Evolutionary conservation across 92 coral and sea anemone species (phyloP), one percentile per base, ranked within the genome.

Genomic region (Epizoanthus ramosus): DNA sequence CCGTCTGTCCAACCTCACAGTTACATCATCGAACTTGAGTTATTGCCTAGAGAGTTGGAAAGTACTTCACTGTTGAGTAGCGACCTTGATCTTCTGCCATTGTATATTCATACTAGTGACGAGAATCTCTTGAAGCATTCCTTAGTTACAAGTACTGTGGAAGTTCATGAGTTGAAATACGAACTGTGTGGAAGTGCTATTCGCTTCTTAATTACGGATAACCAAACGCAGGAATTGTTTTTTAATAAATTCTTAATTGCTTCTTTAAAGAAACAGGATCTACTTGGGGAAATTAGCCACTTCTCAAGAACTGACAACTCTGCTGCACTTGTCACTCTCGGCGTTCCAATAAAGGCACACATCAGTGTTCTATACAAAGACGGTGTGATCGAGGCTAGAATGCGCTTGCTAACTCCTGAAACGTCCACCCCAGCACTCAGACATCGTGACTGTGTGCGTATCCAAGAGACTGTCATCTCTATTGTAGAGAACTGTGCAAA

Each of bases 21-120:
- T 41, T 41, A 41, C 3, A 8, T 41, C 45, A 8, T 41, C 45
- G 45, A 41, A 41, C 45, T 41, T 41, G 45, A 41, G 45, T 41
- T 41, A 8, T 41, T 41, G 4, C 45, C 45, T 8, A 41, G 6
- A 41, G 45, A 5, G 45, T 73, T 50, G 37, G 31, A 53, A 21
- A 24, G 22, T 53, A 53, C 24, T 54, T 63, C 63, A 43, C 52
- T 22, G 5, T 73, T 73, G 79, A 50, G 25, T 21, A 3, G 54
- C 13, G 79, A 73, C 14, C 63, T 73, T 73, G 79, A 73, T 10
- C 37, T 23, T 52, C 15, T 73, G 13, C 79, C 79, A 41, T 41
- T 41, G 21, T 19, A 22, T 12, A 17, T 73, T 23, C 10, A 13
- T 52, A 39, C 60, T 73, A 25, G 31, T 22, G 33, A 52, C 10